phyloP scores from a whole-genome alignment of 2,888 invertebrate species.

The Metallyticus violacea region DNA sequence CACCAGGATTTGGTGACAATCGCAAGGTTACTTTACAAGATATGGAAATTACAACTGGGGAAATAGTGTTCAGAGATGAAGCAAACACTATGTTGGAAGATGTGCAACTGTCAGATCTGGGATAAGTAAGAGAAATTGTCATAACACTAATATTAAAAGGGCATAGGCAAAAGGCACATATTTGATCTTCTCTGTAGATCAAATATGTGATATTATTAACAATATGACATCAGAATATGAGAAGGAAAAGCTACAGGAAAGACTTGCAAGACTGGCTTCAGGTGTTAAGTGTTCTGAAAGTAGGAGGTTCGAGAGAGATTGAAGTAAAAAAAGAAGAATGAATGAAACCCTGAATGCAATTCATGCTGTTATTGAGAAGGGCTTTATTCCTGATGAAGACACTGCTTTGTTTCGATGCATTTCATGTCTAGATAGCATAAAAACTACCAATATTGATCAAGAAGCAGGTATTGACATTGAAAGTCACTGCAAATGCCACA shows the following conservation, averaged over 20 bases:
- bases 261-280: slow-evolving; percentile 86
- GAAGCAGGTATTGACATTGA: no score
- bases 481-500: no score
- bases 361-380: no score
- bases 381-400: no score
- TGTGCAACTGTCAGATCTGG: slow-evolving; percentile 70
- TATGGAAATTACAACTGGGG: slow-evolving; percentile 91
- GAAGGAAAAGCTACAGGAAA: slow-evolving; percentile 91
- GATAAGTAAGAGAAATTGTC: slow-evolving; percentile 84
- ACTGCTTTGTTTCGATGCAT: no score
- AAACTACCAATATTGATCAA: no score
- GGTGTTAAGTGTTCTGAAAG: slow-evolving; percentile 56
- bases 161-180: slow-evolving; percentile 79
- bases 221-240: slow-evolving; percentile 92
- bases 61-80: slow-evolving; percentile 92
- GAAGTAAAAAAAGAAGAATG: no score
- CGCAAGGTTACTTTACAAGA: slow-evolving; percentile 89
- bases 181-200: slow-evolving; percentile 76
- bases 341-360: no score
- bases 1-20: slow-evolving; percentile 96
- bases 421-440: no score
- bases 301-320: no score
- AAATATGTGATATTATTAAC: slow-evolving; percentile 84
- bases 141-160: slow-evolving; percentile 82
- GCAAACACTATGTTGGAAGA: slow-evolving; percentile 87